These are phyloP conservation scores for Zelostemma sp. DNA, from an alignment of 1,140 invertebrate species.

Conservation along the genomic window DNA sequence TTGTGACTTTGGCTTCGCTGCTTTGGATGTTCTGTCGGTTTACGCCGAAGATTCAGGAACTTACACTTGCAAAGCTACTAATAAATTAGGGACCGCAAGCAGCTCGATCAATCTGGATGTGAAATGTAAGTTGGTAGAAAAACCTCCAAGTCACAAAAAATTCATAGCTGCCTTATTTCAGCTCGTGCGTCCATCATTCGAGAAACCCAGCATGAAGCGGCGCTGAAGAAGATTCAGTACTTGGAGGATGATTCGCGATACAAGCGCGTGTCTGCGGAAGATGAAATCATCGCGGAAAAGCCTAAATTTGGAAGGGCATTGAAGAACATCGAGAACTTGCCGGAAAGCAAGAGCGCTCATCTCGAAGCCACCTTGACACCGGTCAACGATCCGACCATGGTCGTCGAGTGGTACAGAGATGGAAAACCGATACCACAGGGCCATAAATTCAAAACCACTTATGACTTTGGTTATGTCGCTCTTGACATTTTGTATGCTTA, in stretches of 20 bases:
- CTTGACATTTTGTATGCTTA: conserved; percentile 97
- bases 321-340: conserved; percentile 84
- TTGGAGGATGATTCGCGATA: conserved; percentile 89
- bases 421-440: conserved; percentile 90
- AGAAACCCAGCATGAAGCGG: conserved; percentile 96
- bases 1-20: conserved; percentile 96
- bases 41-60: conserved; percentile 95
- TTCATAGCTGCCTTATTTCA: no score
- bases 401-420: conserved; percentile 96
- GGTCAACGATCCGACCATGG: conserved; percentile 95
- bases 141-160: neutral
- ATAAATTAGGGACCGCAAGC: conserved; percentile 84
- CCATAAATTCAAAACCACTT: conserved; percentile 91
- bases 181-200: conserved; percentile 89
- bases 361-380: conserved; percentile 95
- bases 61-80: conserved; percentile 91
- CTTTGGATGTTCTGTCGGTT: conserved; percentile 91
- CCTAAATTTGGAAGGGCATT: conserved; percentile 91
- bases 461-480: conserved; percentile 96
- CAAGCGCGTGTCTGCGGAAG: conserved; percentile 79
- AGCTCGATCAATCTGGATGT: conserved; percentile 86
- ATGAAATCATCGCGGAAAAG: conserved; percentile 82
- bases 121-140: conserved; percentile 77
- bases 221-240: conserved; percentile 91
- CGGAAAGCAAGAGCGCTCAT: conserved; percentile 92